Evolutionary conservation across 2,113 vertebrate genomes (phyloP).

Genomic region (Thryonomys swinderianus): DNA sequence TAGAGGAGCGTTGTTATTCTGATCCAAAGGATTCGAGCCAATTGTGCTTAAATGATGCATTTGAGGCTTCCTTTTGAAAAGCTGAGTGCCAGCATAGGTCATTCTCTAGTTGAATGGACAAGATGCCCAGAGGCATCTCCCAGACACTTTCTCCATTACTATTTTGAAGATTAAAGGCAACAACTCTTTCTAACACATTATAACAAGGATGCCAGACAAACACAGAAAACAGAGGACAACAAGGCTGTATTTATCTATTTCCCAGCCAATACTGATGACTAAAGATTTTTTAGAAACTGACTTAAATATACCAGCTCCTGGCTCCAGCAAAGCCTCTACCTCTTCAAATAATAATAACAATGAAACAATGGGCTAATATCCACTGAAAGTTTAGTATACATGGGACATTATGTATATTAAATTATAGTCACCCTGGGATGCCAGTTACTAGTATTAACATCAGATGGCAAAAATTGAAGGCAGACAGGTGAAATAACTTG

Average conservation of each 20-base stretch:
- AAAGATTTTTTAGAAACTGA: background rate
- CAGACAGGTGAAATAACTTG: background rate
- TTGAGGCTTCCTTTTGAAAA: conserved; percentile 66
- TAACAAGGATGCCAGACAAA: conserved; percentile 38
- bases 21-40: conserved; percentile 30
- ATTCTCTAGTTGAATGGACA: conserved; percentile 65
- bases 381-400: background rate
- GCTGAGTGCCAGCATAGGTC: conserved; percentile 46
- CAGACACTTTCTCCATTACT: conserved; percentile 57
- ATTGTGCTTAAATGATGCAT: conserved; percentile 23
- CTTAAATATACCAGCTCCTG: background rate
- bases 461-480: background rate
- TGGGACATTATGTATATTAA: background rate
- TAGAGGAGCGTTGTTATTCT: background rate
- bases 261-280: background rate
- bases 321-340: background rate
- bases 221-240: background rate
- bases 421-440: background rate
- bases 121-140: conserved; percentile 46
- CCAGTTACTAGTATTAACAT: background rate
- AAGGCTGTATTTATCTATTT: conserved; percentile 33
- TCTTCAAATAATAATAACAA: background rate
- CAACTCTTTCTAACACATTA: conserved; percentile 51
- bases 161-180: conserved; percentile 69
- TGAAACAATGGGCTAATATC: background rate